A percentile compares a stretch with the other conserved stretches of the same genome.
Evolutionary conservation across 2,113 vertebrate genomes (phyloP).

Genomic region (Oxyruncus cristatus): DNA sequence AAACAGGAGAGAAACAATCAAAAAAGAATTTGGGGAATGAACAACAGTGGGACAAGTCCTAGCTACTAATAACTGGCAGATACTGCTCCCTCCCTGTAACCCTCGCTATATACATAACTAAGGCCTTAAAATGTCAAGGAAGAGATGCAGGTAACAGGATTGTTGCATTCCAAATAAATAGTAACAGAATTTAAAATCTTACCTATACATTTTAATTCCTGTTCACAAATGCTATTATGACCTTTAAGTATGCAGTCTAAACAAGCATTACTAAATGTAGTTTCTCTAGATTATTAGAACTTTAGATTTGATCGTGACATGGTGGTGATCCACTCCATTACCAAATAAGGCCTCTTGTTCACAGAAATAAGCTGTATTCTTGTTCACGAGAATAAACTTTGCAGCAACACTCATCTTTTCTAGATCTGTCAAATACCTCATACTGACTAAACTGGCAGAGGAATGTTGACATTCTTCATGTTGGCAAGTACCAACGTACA

Average conservation of each 20-base stretch:
- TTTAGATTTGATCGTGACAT: background rate
- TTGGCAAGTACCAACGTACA: background rate
- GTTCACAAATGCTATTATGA: background rate
- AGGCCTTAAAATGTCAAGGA: background rate
- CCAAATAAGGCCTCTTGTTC: background rate
- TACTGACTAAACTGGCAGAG: background rate
- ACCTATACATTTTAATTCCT: background rate
- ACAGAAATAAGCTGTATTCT: background rate
- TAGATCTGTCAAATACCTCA: background rate
- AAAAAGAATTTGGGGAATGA: background rate
- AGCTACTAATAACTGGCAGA: background rate
- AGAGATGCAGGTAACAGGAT: background rate
- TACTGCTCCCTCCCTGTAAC: background rate
- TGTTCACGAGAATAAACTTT: background rate
- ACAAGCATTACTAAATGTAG: background rate
- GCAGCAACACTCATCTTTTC: background rate
- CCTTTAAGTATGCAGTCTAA: background rate
- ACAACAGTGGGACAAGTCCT: background rate
- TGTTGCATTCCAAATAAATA: background rate
- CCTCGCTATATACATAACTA: background rate
- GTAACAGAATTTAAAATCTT: background rate
- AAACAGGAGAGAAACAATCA: background rate
- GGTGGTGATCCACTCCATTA: background rate
- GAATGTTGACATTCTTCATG: background rate
- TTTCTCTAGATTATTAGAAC: background rate